Percentiles rank a stretch among this genome's conserved stretches.
These are phyloP conservation scores for Phymastichus coffea DNA, from an alignment of 1,140 invertebrate genomes.

Conservation along the genomic window DNA sequence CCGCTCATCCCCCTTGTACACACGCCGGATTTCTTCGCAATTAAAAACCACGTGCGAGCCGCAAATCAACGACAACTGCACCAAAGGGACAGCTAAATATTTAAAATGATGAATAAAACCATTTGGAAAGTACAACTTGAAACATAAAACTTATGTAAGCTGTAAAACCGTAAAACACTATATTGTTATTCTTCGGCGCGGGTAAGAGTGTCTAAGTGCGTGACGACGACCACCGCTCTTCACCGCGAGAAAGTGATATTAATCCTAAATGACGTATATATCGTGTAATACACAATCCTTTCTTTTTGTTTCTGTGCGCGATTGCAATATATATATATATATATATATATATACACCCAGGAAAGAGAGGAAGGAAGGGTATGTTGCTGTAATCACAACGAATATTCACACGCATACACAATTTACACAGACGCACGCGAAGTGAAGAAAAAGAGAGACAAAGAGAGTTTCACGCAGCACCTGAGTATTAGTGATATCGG, in stretches of 20 bases:
- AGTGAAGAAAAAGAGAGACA: background rate
- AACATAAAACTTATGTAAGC: constrained; percentile 54
- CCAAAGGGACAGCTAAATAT: constrained; percentile 11
- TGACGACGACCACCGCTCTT: constrained; percentile 26
- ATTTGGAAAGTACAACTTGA: constrained; percentile 53
- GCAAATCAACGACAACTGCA: constrained; percentile 5
- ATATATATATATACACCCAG: too few relatives aligned
- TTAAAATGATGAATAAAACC: constrained; percentile 24
- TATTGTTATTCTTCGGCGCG: constrained; percentile 44
- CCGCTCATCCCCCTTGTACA: background rate
- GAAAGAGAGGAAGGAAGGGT: too few relatives aligned
- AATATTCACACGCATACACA: constrained; percentile 17
- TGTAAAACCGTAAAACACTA: constrained; percentile 47
- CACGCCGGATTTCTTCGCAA: background rate
- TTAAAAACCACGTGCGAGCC: too few relatives aligned
- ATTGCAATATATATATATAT: too few relatives aligned
- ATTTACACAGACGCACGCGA: background rate
- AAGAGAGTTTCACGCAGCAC: constrained; percentile 20
- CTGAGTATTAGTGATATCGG: constrained; percentile 58
- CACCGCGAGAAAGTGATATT: constrained; percentile 56
- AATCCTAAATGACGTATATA: constrained; percentile 53
- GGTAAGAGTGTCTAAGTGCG: constrained; percentile 34
- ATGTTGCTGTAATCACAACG: too few relatives aligned
- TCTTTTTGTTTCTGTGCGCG: too few relatives aligned
- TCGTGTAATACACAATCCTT: too few relatives aligned